Base-by-base conservation (phyloP, 2,888 invertebrate species). In the Pristionchus fissidentatus region DNA sequence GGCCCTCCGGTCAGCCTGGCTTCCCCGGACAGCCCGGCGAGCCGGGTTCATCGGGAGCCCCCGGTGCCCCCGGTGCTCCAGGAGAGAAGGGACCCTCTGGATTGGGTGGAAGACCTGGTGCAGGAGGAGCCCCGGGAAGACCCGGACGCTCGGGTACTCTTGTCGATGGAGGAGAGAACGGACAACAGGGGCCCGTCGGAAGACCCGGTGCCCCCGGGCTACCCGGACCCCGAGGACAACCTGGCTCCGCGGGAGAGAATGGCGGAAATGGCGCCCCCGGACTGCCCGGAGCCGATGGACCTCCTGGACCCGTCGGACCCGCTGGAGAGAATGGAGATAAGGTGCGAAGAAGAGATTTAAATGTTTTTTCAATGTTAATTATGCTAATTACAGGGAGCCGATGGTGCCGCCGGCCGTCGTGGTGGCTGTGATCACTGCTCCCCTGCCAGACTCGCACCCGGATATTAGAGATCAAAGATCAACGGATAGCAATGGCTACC, bases 361-460 rank as follows among this genome's bases (percentile, higher is more conserved):
- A 19, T 26, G 7, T 26, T 26, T 5, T 57, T 10, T 13, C 62
- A 10, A 32, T 1, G 13, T 19, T 19, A 32, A 62, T 62, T 10
- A 7, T 62, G 35, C 62, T 13, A 22, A 41, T 10, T 43, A 8
- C 55, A 35, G 43, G 83, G 83, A 83, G 75, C 70, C n/a, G 52
- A 66, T 29, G 83, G 83, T 73, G 85, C 77, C 19, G 73, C 73
- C 3, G 85, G 85, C n/a, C 15, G 80, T 15, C 38, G 57, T 7
- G 85, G 85, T 43, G 57, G 79, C 38, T 85, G 85, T 84, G 85
- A 85, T 75, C 85, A 85, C 81, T 85, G 85, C 55, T 81, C 85
- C 15, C 84, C 84, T 2, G 81, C 85, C 26, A 78, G 84, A 46
- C 83, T 83, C 49, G 85, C 84, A 1, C 84, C 83, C 19, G 85